These are phyloP conservation scores for Allygus modestus DNA, from an alignment of 2,888 invertebrate genomes.

Conservation along the genomic window DNA sequence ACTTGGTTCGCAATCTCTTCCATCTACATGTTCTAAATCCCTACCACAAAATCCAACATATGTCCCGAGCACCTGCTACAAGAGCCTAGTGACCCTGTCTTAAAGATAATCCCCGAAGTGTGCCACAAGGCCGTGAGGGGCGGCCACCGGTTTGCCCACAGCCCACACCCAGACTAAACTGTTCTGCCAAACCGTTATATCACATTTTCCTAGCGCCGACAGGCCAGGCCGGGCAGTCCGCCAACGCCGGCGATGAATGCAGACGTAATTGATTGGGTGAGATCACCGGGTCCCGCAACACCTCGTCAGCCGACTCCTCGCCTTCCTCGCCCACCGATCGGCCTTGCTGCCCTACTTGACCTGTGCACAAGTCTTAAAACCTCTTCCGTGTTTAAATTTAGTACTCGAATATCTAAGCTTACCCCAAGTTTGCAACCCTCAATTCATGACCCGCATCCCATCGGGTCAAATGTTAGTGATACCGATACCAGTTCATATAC, in stretches of 20 bases:
- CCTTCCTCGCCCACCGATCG: neutral
- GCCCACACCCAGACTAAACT: too few relatives aligned
- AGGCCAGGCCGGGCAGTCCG: neutral
- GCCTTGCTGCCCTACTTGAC: neutral
- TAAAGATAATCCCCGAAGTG: neutral
- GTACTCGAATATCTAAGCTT: neutral
- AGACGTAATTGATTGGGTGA: constrained; percentile 36
- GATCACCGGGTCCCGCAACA: constrained; percentile 19
- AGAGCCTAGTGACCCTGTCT: too few relatives aligned
- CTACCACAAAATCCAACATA: too few relatives aligned
- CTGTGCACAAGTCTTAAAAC: neutral
- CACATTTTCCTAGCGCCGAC: neutral
- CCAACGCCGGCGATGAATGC: constrained; percentile 15
- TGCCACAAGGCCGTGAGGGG: neutral
- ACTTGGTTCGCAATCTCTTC: too few relatives aligned
- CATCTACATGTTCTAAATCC: too few relatives aligned
- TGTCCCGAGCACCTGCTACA: too few relatives aligned
- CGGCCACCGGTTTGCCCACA: neutral
- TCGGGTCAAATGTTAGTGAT: too few relatives aligned
- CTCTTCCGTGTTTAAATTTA: neutral
- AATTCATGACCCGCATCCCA: too few relatives aligned
- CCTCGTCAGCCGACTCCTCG: too few relatives aligned
- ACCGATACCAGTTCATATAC: too few relatives aligned
- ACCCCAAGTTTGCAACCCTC: neutral
- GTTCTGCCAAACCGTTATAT: constrained; percentile 1